These are phyloP conservation scores for Aurelia aurita DNA, from an alignment of 30 jellyfish, hydroid and myxozoan species.

Conservation along the genomic window DNA sequence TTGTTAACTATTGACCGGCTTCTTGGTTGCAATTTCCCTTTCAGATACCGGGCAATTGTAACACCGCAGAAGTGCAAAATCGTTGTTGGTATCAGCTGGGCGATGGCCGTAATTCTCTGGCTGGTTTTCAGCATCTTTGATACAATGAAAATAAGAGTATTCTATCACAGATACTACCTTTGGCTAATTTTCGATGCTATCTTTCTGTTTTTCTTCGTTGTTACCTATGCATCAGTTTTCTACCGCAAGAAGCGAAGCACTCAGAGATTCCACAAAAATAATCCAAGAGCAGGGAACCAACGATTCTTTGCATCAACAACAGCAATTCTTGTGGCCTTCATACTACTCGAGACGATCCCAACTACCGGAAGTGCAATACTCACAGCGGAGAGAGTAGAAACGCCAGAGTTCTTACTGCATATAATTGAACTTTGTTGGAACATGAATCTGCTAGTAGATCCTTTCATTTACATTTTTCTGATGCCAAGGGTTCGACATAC, in stretches of 20 bases:
- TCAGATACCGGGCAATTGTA: neutral
- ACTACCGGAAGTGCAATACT: neutral
- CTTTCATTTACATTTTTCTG: constrained; percentile 32
- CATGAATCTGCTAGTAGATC: constrained; percentile 30
- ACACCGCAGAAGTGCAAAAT: neutral
- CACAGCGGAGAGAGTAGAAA: neutral
- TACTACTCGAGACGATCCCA: constrained; percentile 11
- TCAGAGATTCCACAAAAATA: neutral
- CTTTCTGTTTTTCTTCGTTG: neutral
- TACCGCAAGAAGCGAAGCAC: neutral
- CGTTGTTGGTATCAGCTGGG: neutral
- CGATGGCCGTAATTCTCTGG: neutral
- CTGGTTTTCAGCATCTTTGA: neutral
- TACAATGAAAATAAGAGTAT: neutral
- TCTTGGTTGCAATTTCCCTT: constrained; percentile 18
- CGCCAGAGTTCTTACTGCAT: neutral
- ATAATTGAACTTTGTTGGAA: constrained; percentile 13
- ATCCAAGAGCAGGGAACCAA: neutral
- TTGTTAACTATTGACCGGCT: constrained; percentile 7
- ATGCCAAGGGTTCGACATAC: neutral
- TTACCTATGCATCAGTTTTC: constrained; percentile 10
- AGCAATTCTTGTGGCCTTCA: constrained; percentile 8
- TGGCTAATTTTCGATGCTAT: constrained; percentile 22
- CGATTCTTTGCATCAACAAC: constrained; percentile 19
- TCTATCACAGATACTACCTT: constrained; percentile 2